Evolutionary conservation across 1,140 invertebrate genomes (phyloP), one percentile per base, ranked within the genome.

Genomic region (Tetramorium simillimum): DNA sequence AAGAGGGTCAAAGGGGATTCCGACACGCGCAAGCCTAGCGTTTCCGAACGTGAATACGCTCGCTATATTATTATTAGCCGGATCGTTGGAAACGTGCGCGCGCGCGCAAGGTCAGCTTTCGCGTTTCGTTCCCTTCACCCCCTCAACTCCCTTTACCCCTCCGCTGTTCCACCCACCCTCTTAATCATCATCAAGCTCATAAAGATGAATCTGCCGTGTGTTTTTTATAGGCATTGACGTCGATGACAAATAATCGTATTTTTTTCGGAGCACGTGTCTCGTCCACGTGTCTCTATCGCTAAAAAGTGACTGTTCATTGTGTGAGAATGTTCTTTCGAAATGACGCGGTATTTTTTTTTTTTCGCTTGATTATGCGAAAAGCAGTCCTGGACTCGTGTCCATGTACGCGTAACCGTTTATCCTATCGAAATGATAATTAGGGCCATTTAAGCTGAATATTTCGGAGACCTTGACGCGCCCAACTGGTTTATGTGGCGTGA

Each of bases 11-110:
- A 62, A 49, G 60, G 33, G 49, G 33, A 63, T 63, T 77, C 60
- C 49, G 73, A 78, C 73, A 65, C 72, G 82, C 67, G 67, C 51
- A 43, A 43, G n/a, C 24, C 49, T 70, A 51, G 46, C 75, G 49
- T 82, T 82, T 49, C 33, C 51, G 77, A 86, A 86, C 63, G 46
- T 82, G 77, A 86, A 82, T 82, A 72, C 77, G 7, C 24, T 24
- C 51, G 51, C 63, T 49, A 76, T 86, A 88, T 88, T 90, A 89
- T 89, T 89, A 90, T 86, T 90, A 90, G 88, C 88, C 70, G 77
- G 51, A 89, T 90, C 85, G 88, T 90, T 89, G 89, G 67, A 89
- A 90, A 78, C 65, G 21, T 2, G 14, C 49, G 49, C 63, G 63
- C 63, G n/a, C 10, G 76, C 56, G 51, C 85, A 89, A 90, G 88